phyloP scores from a whole-genome alignment of 2,113 vertebrate species.

The Ailuropoda melanoleuca region DNA sequence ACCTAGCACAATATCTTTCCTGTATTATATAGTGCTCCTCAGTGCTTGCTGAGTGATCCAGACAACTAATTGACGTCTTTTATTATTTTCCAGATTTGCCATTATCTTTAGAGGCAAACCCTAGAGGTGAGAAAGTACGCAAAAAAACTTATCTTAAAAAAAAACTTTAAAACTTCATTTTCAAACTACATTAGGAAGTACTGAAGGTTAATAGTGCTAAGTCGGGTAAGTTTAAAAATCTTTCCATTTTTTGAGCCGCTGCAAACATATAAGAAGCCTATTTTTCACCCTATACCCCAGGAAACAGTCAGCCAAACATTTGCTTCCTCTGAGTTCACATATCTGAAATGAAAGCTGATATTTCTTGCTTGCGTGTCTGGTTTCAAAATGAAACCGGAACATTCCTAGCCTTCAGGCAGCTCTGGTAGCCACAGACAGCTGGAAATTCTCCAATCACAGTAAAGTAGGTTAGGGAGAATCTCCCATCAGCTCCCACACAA shows the following conservation, averaged over 20 bases:
- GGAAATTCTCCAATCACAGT: not conserved
- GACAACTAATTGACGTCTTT: not conserved
- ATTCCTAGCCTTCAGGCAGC: not conserved
- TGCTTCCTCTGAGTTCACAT: conserved; percentile 1
- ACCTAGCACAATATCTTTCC: not conserved
- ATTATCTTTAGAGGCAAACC: not conserved
- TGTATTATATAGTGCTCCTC: not conserved
- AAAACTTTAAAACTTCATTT: conserved; percentile 31
- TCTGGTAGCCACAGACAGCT: not conserved
- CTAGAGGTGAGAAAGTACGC: not conserved
- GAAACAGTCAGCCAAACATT: conserved; percentile 13
- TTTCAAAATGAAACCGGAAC: conserved; percentile 61
- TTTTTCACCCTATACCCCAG: not conserved
- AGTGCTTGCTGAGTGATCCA: not conserved
- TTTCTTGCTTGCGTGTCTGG: conserved; percentile 13
- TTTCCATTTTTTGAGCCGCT: not conserved
- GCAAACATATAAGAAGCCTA: not conserved
- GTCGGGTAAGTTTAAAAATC: not conserved
- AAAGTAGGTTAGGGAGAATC: not conserved
- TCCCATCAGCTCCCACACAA: not conserved
- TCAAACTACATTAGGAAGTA: not conserved
- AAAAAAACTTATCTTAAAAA: conserved; percentile 19
- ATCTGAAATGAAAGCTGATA: conserved; percentile 22
- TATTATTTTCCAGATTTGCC: not conserved
- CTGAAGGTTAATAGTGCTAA: not conserved